phyloP scores from a whole-genome alignment of 2,888 invertebrate species.

The Cotesia congregata region DNA sequence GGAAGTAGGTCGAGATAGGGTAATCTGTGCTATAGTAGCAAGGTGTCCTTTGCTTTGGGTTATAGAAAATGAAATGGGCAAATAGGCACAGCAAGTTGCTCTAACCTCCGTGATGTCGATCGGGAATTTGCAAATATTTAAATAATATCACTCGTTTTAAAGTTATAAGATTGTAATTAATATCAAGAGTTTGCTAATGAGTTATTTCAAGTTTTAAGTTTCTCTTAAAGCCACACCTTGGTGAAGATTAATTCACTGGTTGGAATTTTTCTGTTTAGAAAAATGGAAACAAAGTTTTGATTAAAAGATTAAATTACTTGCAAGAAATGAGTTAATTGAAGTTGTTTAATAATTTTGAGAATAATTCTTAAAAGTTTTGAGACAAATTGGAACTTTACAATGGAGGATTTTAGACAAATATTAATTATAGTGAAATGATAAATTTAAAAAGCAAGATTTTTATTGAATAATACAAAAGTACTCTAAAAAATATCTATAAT shows the following conservation, averaged over 20 bases:
- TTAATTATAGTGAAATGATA: too few species aligned
- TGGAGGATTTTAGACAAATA: too few species aligned
- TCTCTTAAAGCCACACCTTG: background rate
- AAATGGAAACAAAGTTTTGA: too few species aligned
- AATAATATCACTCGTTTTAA: background rate
- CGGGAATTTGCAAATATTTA: background rate
- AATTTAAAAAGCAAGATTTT: too few species aligned
- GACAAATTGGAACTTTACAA: too few species aligned
- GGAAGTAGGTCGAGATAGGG: constrained; percentile 1
- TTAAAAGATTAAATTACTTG: too few species aligned
- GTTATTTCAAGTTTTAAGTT: background rate
- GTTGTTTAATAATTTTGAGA: too few species aligned
- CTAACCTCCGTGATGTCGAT: background rate
- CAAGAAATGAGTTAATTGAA: too few species aligned
- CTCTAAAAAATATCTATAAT: too few species aligned
- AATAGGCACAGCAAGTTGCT: background rate
- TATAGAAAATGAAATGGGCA: background rate
- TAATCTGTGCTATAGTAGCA: background rate
- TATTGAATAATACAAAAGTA: too few species aligned
- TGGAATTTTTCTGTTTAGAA: too few species aligned
- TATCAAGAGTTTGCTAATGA: background rate
- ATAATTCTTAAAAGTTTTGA: too few species aligned
- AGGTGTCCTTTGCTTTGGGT: background rate
- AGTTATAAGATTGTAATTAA: background rate
- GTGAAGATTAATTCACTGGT: background rate